These are phyloP conservation scores for Limenitis arthemis DNA, from an alignment of 2,888 invertebrate species.

Conservation along the genomic window DNA sequence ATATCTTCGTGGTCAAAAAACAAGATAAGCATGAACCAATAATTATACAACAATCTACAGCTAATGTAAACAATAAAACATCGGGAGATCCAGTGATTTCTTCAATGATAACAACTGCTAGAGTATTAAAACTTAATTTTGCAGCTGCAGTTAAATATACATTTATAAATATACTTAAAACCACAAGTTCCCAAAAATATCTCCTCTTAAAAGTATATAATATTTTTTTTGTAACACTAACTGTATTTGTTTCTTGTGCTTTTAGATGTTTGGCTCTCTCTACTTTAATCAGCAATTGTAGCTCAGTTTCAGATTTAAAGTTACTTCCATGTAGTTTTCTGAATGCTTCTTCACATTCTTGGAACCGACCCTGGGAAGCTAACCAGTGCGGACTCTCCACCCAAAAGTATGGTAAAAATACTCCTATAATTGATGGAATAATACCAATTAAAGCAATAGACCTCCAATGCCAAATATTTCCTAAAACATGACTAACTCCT, in stretches of 20 bases:
- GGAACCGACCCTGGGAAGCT: slow-evolving; percentile 27
- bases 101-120: slow-evolving; percentile 6
- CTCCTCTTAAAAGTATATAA: background rate
- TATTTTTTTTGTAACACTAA: background rate
- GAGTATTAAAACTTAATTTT: background rate
- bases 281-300: slow-evolving; percentile 6
- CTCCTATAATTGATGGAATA: background rate
- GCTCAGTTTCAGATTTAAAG: slow-evolving; percentile 2
- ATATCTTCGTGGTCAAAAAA: background rate
- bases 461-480: slow-evolving; percentile 5
- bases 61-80: slow-evolving; percentile 1
- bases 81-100: slow-evolving; percentile 5
- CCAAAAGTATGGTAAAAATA: slow-evolving; percentile 18
- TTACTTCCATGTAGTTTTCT: background rate
- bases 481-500: background rate
- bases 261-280: slow-evolving; percentile 1
- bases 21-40: slow-evolving; percentile 5
- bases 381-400: slow-evolving; percentile 30
- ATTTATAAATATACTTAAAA: background rate
- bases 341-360: slow-evolving; percentile 27
- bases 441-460: slow-evolving; percentile 2
- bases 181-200: slow-evolving; percentile 1
- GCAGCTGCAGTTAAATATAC: background rate
- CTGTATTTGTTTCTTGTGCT: background rate
- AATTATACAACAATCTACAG: slow-evolving; percentile 3